Evolutionary conservation across 92 coral and sea anemone species (phyloP).

Genomic region (Palythoa caribaeorum): DNA sequence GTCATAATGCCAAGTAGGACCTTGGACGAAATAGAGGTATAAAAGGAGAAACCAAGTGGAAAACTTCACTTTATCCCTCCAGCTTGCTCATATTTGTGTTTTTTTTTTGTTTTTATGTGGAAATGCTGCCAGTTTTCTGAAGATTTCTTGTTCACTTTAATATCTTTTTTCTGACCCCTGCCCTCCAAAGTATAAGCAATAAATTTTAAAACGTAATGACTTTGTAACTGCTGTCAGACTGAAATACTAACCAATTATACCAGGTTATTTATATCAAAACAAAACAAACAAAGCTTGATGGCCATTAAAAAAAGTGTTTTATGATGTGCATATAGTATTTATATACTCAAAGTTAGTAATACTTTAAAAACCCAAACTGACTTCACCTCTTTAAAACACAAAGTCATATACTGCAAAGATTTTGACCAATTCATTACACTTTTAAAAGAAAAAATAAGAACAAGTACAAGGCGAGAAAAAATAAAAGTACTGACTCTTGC

Average conservation of each 20-base stretch:
- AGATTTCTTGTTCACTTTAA: background rate
- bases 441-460: slow-evolving; percentile 34
- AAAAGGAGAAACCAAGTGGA: background rate
- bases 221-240: background rate
- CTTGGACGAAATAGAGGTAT: background rate
- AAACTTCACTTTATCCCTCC: background rate
- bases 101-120: too few relatives aligned
- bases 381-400: background rate
- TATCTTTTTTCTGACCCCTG: background rate
- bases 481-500: slow-evolving; percentile 21
- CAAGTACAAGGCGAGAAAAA: slow-evolving; percentile 28
- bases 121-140: too few relatives aligned
- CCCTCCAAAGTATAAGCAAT: background rate
- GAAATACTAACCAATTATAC: background rate
- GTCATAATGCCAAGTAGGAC: background rate
- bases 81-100: too few relatives aligned
- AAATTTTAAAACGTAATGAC: background rate
- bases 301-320: background rate
- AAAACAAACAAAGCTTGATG: background rate
- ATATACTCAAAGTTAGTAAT: background rate
- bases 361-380: background rate
- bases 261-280: background rate
- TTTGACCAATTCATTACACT: slow-evolving; percentile 30
- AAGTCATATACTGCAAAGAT: background rate
- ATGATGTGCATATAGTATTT: background rate